Evolutionary conservation across 2,113 vertebrate genomes (phyloP).

Genomic region (Indri indri): DNA sequence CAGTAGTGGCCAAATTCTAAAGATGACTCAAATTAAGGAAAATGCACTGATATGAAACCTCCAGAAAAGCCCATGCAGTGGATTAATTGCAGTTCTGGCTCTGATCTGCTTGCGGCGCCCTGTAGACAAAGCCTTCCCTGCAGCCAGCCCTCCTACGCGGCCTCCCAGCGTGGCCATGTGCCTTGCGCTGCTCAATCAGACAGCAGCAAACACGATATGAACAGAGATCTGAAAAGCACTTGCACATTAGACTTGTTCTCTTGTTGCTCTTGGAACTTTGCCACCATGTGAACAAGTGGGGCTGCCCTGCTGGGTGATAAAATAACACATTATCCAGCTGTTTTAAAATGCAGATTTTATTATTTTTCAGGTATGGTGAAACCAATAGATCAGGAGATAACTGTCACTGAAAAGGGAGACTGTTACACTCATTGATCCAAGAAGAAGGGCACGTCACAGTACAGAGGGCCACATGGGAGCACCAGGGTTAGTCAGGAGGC

Average conservation of each 20-base stretch:
- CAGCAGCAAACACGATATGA: background rate
- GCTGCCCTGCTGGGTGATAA: background rate
- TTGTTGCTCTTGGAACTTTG: background rate
- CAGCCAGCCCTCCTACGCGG: background rate
- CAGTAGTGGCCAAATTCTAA: slow-evolving; percentile 22
- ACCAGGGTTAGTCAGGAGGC: background rate
- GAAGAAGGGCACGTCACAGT: background rate
- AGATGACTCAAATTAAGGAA: background rate
- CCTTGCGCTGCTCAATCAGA: background rate
- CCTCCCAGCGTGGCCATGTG: background rate
- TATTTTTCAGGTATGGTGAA: slow-evolving; percentile 16
- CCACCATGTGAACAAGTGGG: background rate
- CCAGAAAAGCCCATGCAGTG: background rate
- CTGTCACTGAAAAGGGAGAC: background rate
- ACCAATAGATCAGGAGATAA: background rate
- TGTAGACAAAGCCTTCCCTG: background rate
- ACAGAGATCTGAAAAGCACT: background rate
- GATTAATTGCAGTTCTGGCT: background rate
- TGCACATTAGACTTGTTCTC: background rate
- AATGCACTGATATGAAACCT: background rate
- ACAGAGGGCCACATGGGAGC: no score
- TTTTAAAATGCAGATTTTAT: background rate
- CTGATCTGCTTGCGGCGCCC: background rate
- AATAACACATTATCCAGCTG: background rate
- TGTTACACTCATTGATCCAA: background rate